A percentile compares a stretch with the other conserved stretches of the same genome.
Evolutionary conservation across 2,888 invertebrate species (phyloP).

Genomic region (Idaea dimidiata): DNA sequence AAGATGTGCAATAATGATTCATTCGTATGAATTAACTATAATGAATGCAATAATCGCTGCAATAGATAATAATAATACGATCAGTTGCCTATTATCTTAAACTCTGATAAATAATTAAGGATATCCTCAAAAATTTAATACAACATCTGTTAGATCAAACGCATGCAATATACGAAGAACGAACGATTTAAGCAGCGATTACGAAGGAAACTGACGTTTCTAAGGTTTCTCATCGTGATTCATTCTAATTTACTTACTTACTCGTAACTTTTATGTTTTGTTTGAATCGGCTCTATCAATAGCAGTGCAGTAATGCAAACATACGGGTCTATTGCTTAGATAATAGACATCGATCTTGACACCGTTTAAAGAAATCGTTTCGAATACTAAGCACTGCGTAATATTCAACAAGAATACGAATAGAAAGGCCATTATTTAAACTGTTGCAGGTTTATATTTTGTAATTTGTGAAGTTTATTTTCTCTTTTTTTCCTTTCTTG

Average conservation of each 20-base stretch:
- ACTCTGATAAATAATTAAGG: constrained; percentile 27
- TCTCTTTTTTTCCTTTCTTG: constrained; percentile 25
- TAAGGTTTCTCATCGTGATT: constrained; percentile 38
- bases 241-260: constrained; percentile 30
- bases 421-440: constrained; percentile 50
- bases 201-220: constrained; percentile 44
- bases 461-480: constrained; percentile 20
- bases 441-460: constrained; percentile 49
- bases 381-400: constrained; percentile 63
- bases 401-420: constrained; percentile 58
- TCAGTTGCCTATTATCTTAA: constrained; percentile 24
- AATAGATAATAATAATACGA: too few species aligned
- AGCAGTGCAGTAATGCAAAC: constrained; percentile 43
- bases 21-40: not conserved
- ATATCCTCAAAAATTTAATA: constrained; percentile 35
- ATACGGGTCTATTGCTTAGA: constrained; percentile 51
- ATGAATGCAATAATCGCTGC: too few species aligned
- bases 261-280: constrained; percentile 37
- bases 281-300: constrained; percentile 43
- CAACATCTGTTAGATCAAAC: constrained; percentile 19
- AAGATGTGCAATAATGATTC: not conserved
- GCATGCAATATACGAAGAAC: constrained; percentile 43
- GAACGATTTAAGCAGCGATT: constrained; percentile 35
- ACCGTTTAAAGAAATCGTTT: constrained; percentile 63
- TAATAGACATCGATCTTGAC: constrained; percentile 72